Conservation (phyloP, 2,888 invertebrate genomes). For the Philaethria dido region DNA sequence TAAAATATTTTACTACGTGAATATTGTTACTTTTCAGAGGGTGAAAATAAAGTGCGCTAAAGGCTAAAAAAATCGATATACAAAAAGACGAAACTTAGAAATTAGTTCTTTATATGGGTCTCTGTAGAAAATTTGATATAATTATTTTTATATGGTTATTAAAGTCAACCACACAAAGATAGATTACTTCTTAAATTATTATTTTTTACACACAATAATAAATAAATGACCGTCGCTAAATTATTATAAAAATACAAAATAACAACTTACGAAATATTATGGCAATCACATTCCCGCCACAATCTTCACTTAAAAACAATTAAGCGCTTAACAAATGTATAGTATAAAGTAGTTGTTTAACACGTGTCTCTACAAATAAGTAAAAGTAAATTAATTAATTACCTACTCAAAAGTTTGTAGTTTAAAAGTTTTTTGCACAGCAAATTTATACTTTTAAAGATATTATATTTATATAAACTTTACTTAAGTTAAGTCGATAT, state of each 20-base stretch:
- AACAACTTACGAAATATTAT: constrained; percentile 10
- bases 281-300: constrained; percentile 14
- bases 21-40: not conserved
- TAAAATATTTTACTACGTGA: not conserved
- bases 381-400: not conserved
- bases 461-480: not conserved
- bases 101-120: not conserved
- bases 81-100: not conserved
- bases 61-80: not conserved
- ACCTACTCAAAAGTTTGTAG: not conserved
- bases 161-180: not conserved
- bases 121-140: not conserved
- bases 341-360: not conserved
- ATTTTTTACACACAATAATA: too few species aligned
- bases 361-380: not conserved
- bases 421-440: not conserved
- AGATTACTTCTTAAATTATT: not conserved
- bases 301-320: constrained; percentile 9
- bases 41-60: not conserved
- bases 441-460: not conserved
- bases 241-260: not conserved
- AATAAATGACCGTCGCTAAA: not conserved
- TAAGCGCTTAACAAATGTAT: not conserved
- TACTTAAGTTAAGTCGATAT: not conserved
- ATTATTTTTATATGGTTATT: not conserved